Percentiles rank a stretch among this genome's conserved stretches.
These are phyloP conservation scores for Blennius ocellaris DNA, from an alignment of 2,113 vertebrate genomes.

Conservation along the genomic window DNA sequence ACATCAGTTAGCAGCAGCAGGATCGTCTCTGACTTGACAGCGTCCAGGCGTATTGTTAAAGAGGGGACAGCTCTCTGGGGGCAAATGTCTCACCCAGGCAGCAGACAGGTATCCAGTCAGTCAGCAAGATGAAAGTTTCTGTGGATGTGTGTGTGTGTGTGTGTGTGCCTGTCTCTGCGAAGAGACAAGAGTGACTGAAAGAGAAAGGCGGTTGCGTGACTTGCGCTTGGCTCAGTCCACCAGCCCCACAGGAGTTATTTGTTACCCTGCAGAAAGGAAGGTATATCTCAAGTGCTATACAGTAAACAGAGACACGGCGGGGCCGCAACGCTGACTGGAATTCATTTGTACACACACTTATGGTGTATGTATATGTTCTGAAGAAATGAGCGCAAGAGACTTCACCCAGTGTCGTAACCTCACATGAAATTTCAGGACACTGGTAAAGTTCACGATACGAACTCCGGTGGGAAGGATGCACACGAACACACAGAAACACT, in stretches of 20 bases:
- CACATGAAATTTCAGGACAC: slow-evolving; percentile 6
- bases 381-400: slow-evolving; percentile 2
- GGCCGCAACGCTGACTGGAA: slow-evolving; percentile 34
- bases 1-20: slow-evolving; percentile 31
- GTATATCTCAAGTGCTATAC: slow-evolving; percentile 78
- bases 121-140: slow-evolving; percentile 39
- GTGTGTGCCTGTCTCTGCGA: neutral
- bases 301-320: slow-evolving; percentile 68
- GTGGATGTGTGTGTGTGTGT: slow-evolving; percentile 13
- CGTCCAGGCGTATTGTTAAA: slow-evolving; percentile 62
- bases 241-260: slow-evolving; percentile 71
- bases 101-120: slow-evolving; percentile 38
- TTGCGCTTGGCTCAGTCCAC: slow-evolving; percentile 74
- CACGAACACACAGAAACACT: neutral
- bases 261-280: slow-evolving; percentile 79
- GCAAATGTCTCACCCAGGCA: slow-evolving; percentile 64
- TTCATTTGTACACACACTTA: slow-evolving; percentile 18
- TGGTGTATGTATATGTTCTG: neutral
- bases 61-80: slow-evolving; percentile 62
- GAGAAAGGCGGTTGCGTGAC: slow-evolving; percentile 79
- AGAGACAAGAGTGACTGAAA: slow-evolving; percentile 21
- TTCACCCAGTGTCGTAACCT: neutral
- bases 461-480: neutral
- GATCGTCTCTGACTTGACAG: slow-evolving; percentile 33
- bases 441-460: neutral